Percentiles rank a stretch among this genome's conserved stretches.
Evolutionary conservation across 2,113 vertebrate genomes (phyloP).

Genomic region (Opisthocomus hoazin): DNA sequence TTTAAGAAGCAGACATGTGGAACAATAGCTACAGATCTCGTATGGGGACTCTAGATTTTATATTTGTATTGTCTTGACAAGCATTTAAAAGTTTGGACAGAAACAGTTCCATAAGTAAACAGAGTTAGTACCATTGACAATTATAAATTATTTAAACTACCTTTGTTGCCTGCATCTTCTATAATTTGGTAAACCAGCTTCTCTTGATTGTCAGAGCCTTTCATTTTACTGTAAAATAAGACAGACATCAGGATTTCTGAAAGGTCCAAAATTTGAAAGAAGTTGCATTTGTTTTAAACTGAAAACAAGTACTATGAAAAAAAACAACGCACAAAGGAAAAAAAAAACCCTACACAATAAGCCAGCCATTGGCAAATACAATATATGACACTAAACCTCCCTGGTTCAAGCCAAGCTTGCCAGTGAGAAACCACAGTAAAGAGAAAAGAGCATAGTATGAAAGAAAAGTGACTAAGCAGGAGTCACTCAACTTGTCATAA

Average conservation of each 20-base stretch:
- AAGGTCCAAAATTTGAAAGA: neutral
- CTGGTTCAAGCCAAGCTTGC: neutral
- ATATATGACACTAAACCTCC: neutral
- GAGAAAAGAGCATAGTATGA: neutral
- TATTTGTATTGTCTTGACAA: neutral
- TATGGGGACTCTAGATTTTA: neutral
- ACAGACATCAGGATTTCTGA: neutral
- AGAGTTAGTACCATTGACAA: neutral
- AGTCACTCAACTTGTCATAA: neutral
- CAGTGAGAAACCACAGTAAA: neutral
- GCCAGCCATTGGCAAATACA: neutral
- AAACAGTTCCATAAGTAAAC: neutral
- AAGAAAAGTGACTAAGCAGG: neutral
- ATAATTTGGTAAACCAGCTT: conserved; percentile 98
- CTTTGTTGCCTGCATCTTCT: conserved; percentile 98
- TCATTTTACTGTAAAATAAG: conserved; percentile 89
- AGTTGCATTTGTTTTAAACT: neutral
- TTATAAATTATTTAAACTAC: conserved; percentile 57
- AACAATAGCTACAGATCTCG: neutral
- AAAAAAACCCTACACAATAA: neutral
- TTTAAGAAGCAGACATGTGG: neutral
- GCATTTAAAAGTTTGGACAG: neutral
- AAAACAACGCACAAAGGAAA: neutral
- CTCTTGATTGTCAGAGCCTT: conserved; percentile 98
- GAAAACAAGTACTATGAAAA: neutral